phyloP scores from a whole-genome alignment of 1,140 invertebrate genomes.

The Drosophila orena region DNA sequence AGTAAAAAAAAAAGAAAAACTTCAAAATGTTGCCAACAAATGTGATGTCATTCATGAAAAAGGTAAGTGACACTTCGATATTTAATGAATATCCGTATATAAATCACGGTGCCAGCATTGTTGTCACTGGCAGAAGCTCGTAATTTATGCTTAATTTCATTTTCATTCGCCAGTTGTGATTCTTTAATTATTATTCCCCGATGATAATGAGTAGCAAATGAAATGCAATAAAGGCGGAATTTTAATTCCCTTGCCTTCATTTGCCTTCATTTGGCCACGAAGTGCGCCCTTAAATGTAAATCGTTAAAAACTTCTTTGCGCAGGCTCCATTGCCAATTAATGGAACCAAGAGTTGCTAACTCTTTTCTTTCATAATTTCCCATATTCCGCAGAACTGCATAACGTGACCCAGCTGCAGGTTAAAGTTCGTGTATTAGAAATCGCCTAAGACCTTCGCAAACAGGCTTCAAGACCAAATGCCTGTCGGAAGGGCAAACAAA shows the following conservation, averaged over 20 bases:
- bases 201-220: slow-evolving; percentile 61
- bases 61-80: slow-evolving; percentile 86
- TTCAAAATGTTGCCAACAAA: slow-evolving; percentile 91
- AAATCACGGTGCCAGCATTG: slow-evolving; percentile 28
- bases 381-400: slow-evolving; percentile 19
- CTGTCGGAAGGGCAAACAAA: slow-evolving; percentile 57
- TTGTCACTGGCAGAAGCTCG: slow-evolving; percentile 60
- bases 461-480: slow-evolving; percentile 30
- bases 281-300: neutral
- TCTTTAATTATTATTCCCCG: slow-evolving; percentile 64
- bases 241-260: slow-evolving; percentile 2
- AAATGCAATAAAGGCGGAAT: slow-evolving; percentile 35
- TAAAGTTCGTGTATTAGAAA: neutral
- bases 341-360: neutral
- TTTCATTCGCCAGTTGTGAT: slow-evolving; percentile 53
- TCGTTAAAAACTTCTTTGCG: neutral
- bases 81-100: slow-evolving; percentile 44
- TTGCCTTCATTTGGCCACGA: neutral
- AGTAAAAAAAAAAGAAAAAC: slow-evolving; percentile 12
- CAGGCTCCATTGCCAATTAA: neutral
- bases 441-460: slow-evolving; percentile 40
- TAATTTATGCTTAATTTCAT: slow-evolving; percentile 71
- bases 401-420: slow-evolving; percentile 15
- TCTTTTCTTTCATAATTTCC: neutral
- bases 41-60: slow-evolving; percentile 93